Percentiles rank a stretch among this genome's conserved stretches.
Evolutionary conservation across 2,797 vertebrate species (phyloP).

Genomic region (Poecilia picta): DNA sequence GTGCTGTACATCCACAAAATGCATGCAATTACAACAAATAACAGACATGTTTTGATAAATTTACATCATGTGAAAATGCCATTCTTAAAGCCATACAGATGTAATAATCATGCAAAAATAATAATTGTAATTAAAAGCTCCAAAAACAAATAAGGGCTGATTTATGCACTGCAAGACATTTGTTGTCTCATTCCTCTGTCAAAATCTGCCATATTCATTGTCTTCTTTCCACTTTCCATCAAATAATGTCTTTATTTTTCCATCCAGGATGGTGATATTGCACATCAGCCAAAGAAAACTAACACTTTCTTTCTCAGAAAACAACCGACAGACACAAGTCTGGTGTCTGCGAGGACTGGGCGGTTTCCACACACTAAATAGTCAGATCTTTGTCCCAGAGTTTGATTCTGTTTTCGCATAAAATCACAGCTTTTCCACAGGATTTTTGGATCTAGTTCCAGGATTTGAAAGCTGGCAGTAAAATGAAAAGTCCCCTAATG

Average conservation of each 20-base stretch:
- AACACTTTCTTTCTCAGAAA: constrained; percentile 1
- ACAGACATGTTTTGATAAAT: neutral
- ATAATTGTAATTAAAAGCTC: constrained; percentile 12
- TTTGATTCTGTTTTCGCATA: neutral
- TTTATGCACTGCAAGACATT: constrained; percentile 10
- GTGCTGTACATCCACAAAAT: too few species aligned
- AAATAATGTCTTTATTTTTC: constrained; percentile 11
- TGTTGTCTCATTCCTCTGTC: constrained; percentile 3
- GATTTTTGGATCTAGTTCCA: constrained; percentile 4
- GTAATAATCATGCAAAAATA: neutral
- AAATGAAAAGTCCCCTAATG: constrained; percentile 2
- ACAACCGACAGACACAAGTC: neutral
- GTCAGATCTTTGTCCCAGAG: neutral
- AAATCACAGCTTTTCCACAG: constrained; percentile 14
- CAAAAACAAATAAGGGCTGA: neutral
- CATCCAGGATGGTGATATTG: neutral
- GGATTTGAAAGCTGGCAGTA: neutral
- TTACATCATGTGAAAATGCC: neutral
- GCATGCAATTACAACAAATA: neutral
- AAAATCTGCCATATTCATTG: neutral
- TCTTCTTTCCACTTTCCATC: neutral
- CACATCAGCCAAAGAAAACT: constrained; percentile 8
- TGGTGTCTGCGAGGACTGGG: neutral
- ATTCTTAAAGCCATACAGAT: neutral
- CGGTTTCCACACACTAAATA: constrained; percentile 8